Evolutionary conservation across 2,113 vertebrate genomes (phyloP).

Genomic region (Gallinago undulata): DNA sequence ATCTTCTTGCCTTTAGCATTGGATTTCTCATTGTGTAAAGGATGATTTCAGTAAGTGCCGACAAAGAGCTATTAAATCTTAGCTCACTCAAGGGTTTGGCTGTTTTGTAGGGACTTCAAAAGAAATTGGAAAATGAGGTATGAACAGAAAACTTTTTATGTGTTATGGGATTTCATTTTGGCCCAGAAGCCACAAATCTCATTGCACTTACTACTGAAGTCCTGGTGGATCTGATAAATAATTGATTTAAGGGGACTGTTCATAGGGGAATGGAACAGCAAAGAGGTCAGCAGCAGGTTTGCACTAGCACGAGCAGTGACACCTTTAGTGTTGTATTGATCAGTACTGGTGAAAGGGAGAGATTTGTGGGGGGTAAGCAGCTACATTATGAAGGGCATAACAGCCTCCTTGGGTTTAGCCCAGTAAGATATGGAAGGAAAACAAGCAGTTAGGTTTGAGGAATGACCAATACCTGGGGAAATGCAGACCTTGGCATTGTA

Average conservation of each 20-base stretch:
- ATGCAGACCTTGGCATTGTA: neutral
- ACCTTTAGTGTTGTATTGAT: constrained; percentile 51
- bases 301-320: neutral
- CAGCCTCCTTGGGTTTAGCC: constrained; percentile 21
- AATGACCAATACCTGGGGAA: neutral
- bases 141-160: constrained; percentile 22
- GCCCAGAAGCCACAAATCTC: constrained; percentile 24
- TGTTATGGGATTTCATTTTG: neutral
- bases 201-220: neutral
- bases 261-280: neutral
- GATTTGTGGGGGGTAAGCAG: constrained; percentile 44
- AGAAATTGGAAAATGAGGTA: constrained; percentile 41
- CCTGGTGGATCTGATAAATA: constrained; percentile 24
- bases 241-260: constrained; percentile 30
- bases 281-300: neutral
- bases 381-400: constrained; percentile 25
- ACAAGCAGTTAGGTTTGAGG: neutral
- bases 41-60: neutral
- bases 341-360: neutral
- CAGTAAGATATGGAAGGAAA: constrained; percentile 23
- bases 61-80: neutral
- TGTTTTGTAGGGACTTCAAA: neutral
- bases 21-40: neutral
- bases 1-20: neutral
- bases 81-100: neutral